Conservation (phyloP, 2,888 invertebrate species). For the Darwinula stevensoni region DNA sequence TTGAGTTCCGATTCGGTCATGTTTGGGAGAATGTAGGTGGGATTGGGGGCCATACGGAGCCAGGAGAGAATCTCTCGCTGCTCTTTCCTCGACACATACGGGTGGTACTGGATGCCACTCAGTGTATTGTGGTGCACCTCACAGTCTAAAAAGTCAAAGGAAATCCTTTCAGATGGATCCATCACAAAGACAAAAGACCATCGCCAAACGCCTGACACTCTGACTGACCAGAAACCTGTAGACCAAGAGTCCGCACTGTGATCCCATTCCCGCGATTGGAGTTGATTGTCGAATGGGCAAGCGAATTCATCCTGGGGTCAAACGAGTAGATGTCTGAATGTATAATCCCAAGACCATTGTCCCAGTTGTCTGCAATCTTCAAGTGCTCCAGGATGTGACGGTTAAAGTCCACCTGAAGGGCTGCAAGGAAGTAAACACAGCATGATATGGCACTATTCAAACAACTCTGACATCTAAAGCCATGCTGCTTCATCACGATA, state of each 20-base stretch:
- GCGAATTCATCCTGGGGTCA: constrained; percentile 38
- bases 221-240: constrained; percentile 27
- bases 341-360: constrained; percentile 72
- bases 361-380: constrained; percentile 49
- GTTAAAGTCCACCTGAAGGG: constrained; percentile 39
- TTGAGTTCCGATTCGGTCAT: constrained; percentile 21
- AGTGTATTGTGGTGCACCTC: constrained; percentile 48
- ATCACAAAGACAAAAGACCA: no score
- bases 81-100: constrained; percentile 45
- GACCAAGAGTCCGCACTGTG: constrained; percentile 57
- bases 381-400: constrained; percentile 19
- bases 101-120: constrained; percentile 75
- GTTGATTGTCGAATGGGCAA: constrained; percentile 53
- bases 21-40: neutral
- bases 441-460: neutral
- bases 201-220: no score
- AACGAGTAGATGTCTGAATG: constrained; percentile 79
- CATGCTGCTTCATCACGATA: no score
- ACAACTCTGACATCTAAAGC: no score
- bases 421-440: constrained; percentile 15
- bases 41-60: constrained; percentile 23
- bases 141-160: constrained; percentile 24
- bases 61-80: constrained; percentile 78
- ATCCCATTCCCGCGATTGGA: constrained; percentile 65
- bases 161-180: constrained; percentile 1